Evolutionary conservation across 1,140 invertebrate species (phyloP).

Genomic region (Maconellicoccus hirsutus): DNA sequence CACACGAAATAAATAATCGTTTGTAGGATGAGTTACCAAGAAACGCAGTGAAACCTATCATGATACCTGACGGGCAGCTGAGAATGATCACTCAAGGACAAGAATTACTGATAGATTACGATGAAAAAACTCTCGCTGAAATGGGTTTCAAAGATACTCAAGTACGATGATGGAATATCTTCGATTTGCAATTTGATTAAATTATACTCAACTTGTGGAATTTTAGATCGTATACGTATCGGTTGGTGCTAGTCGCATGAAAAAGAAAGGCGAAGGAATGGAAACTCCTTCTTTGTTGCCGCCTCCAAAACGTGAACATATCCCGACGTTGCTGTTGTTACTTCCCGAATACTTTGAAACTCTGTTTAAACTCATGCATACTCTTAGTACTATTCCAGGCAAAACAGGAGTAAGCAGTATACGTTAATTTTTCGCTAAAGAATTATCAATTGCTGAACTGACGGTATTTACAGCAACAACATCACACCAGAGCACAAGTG

Average conservation of each 20-base stretch:
- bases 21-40: constrained; percentile 5
- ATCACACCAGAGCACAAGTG: constrained; percentile 80
- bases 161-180: constrained; percentile 34
- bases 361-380: constrained; percentile 78
- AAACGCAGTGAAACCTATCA: constrained; percentile 1
- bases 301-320: constrained; percentile 63
- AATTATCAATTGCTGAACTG: constrained; percentile 29
- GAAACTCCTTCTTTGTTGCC: constrained; percentile 61
- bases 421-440: constrained; percentile 18
- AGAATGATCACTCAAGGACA: constrained; percentile 88
- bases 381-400: constrained; percentile 64
- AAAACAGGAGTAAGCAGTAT: constrained; percentile 45
- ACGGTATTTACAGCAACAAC: constrained; percentile 60
- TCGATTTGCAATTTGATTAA: not conserved
- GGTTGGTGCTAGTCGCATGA: constrained; percentile 61
- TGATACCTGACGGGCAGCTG: constrained; percentile 55
- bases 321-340: constrained; percentile 73
- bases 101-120: constrained; percentile 83
- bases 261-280: constrained; percentile 53
- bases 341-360: constrained; percentile 80
- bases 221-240: constrained; percentile 75
- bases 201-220: not conserved
- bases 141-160: constrained; percentile 81
- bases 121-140: constrained; percentile 77
- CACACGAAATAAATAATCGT: too few species aligned